Conservation (phyloP, 2,797 vertebrate genomes). For the Lagodon rhomboides region DNA sequence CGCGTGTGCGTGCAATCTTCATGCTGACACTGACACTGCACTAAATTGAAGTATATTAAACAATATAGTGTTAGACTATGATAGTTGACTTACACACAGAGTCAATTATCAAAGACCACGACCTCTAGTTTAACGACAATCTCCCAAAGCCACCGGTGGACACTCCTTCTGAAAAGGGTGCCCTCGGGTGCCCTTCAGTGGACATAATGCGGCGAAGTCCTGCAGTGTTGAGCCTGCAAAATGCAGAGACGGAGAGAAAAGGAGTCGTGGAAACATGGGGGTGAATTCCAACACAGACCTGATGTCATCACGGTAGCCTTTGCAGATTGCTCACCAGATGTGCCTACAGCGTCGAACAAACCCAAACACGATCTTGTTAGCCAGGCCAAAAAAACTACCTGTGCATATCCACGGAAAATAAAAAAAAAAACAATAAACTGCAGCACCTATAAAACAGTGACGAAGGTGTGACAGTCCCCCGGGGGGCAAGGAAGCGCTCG, state of each 20-base stretch:
- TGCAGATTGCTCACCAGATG: conserved; percentile 32
- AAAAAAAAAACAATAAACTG: conserved; percentile 13
- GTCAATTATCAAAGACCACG: neutral
- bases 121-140: neutral
- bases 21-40: neutral
- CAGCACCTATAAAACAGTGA: conserved; percentile 7
- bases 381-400: conserved; percentile 27
- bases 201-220: no score
- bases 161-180: no score
- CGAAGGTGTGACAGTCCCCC: neutral
- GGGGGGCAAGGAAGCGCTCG: neutral
- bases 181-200: no score
- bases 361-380: conserved; percentile 23
- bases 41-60: neutral
- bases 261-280: conserved; percentile 10
- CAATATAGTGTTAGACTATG: conserved; percentile 16
- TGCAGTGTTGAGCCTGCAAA: neutral
- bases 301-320: conserved; percentile 9
- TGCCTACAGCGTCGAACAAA: conserved; percentile 32
- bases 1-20: neutral
- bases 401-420: conserved; percentile 17
- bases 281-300: conserved; percentile 25
- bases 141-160: neutral
- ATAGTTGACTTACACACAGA: conserved; percentile 20
- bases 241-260: conserved; percentile 1